phyloP scores from a whole-genome alignment of 2,113 vertebrate species.

The Hucho hucho region DNA sequence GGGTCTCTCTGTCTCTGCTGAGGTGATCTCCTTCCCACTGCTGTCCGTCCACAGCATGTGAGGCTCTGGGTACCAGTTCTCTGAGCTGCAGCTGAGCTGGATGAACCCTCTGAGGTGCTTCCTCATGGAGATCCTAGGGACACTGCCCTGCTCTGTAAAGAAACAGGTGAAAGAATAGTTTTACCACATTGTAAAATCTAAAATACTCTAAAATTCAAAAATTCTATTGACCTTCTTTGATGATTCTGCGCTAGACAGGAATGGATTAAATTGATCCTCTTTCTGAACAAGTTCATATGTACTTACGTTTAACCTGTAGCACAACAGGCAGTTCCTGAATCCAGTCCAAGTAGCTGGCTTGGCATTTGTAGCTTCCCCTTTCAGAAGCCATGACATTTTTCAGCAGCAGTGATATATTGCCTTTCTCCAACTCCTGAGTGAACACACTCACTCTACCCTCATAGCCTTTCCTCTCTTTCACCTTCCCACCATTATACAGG shows the following conservation, averaged over 20 bases:
- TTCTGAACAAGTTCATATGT: too few species aligned
- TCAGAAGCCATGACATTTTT: conserved; percentile 22
- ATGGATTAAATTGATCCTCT: too few species aligned
- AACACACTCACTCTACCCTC: conserved; percentile 6
- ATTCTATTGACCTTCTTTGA: too few species aligned
- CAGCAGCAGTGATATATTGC: conserved; percentile 37
- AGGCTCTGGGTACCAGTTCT: conserved; percentile 24
- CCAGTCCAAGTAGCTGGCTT: conserved; percentile 4
- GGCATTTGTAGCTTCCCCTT: conserved; percentile 31
- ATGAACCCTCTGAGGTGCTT: not conserved
- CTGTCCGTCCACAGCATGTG: conserved; percentile 15
- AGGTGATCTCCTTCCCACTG: not conserved
- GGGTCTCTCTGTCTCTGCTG: not conserved
- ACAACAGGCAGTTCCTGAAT: not conserved
- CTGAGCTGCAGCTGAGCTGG: not conserved
- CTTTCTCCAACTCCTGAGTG: conserved; percentile 26
- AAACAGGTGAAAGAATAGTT: not conserved
- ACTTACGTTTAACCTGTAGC: not conserved
- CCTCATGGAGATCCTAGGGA: not conserved
- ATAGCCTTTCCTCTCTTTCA: conserved; percentile 1
- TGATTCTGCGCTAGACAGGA: too few species aligned
- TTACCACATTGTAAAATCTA: too few species aligned
- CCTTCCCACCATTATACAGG: not conserved
- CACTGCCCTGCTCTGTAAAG: conserved; percentile 10
- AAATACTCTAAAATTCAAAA: too few species aligned